These are phyloP conservation scores for Scophthalmus maximus DNA, from an alignment of 2,113 vertebrate species.

Conservation along the genomic window DNA sequence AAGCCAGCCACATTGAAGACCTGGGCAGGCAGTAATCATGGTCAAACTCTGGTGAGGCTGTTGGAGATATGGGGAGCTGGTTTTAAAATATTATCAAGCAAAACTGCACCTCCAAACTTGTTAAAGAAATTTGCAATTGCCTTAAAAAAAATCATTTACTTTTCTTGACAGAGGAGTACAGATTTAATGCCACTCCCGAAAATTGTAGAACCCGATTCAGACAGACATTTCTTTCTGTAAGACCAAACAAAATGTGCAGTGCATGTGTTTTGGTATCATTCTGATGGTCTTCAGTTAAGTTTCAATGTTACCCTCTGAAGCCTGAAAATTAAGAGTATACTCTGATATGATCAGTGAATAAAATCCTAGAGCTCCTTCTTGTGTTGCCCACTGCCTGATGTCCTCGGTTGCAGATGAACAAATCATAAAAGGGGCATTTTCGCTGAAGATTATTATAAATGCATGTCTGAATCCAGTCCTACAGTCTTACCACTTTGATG, in stretches of 20 bases:
- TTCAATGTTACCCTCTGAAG: neutral
- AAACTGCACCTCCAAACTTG: slow-evolving; percentile 57
- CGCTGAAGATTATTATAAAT: slow-evolving; percentile 14
- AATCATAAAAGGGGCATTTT: neutral
- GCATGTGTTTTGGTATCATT: neutral
- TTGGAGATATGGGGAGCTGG: slow-evolving; percentile 82
- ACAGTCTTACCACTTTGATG: slow-evolving; percentile 38
- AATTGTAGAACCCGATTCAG: slow-evolving; percentile 61
- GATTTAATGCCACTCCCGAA: slow-evolving; percentile 50
- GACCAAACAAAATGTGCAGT: neutral
- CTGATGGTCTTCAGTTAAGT: neutral
- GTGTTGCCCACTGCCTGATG: neutral
- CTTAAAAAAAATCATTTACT: slow-evolving; percentile 32
- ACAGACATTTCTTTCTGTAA: slow-evolving; percentile 42
- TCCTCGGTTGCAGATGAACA: neutral
- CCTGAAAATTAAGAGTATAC: neutral
- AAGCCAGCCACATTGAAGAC: slow-evolving; percentile 80
- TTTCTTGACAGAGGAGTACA: slow-evolving; percentile 34
- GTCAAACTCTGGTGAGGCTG: slow-evolving; percentile 84
- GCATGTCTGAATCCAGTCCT: slow-evolving; percentile 68
- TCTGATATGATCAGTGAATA: slow-evolving; percentile 5
- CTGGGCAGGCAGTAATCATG: slow-evolving; percentile 86
- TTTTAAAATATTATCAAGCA: slow-evolving; percentile 77
- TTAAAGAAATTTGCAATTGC: slow-evolving; percentile 23
- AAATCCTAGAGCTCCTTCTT: neutral